phyloP scores from a whole-genome alignment of 2,113 vertebrate genomes.

The Salvelinus alpinus region DNA sequence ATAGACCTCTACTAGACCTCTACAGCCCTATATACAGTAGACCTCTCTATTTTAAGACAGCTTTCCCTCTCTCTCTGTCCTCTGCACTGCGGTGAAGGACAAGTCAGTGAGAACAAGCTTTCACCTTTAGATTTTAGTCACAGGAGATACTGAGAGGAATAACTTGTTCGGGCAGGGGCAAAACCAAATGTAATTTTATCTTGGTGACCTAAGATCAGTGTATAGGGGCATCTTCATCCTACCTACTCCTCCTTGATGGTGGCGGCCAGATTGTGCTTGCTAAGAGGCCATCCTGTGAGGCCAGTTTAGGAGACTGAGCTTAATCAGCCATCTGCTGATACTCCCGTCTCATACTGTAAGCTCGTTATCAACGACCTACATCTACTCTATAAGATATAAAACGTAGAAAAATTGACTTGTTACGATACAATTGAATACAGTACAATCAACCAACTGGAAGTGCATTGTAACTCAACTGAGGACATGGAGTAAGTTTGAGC shows the following conservation, averaged over 20 bases:
- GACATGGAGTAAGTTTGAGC: too few species aligned
- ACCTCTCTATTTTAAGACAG: conserved; percentile 40
- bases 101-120: too few species aligned
- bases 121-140: neutral
- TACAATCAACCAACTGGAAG: neutral
- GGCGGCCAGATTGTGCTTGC: neutral
- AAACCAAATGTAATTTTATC: too few species aligned
- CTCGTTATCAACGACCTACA: neutral
- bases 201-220: neutral
- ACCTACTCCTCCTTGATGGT: neutral
- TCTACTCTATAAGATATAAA: neutral
- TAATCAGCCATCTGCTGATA: conserved; percentile 8
- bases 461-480: neutral
- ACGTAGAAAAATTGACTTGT: neutral
- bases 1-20: conserved; percentile 23
- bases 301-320: conserved; percentile 1
- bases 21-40: too few species aligned
- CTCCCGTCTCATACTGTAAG: neutral
- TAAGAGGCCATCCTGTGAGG: conserved; percentile 2
- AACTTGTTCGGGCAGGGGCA: neutral
- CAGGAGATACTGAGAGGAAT: neutral
- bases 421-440: neutral
- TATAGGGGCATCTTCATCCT: neutral
- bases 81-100: neutral
- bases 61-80: conserved; percentile 2